phyloP scores from a whole-genome alignment of 2,797 vertebrate species.

The Borostomias antarcticus region DNA sequence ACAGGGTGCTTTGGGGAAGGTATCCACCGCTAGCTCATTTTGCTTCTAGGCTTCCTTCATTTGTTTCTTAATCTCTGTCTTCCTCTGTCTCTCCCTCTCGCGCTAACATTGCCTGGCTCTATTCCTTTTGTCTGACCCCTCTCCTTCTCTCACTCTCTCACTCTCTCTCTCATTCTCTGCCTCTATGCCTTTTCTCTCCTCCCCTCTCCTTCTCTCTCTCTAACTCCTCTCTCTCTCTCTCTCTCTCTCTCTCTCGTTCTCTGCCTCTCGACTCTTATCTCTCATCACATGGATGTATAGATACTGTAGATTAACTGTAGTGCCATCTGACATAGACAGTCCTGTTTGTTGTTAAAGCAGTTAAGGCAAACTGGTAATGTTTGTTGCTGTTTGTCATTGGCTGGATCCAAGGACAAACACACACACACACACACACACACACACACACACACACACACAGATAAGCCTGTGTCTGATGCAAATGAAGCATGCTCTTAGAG shows the following conservation, averaged over 20 bases:
- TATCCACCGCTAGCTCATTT: slow-evolving; percentile 11
- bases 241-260: slow-evolving; percentile 6
- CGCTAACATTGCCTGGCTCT: no score
- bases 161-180: slow-evolving; percentile 11
- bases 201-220: slow-evolving; percentile 2
- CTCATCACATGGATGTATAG: neutral
- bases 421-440: no score
- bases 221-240: slow-evolving; percentile 1
- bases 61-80: neutral
- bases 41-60: slow-evolving; percentile 1
- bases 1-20: slow-evolving; percentile 31
- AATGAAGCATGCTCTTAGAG: slow-evolving; percentile 38
- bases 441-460: slow-evolving; percentile 15
- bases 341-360: slow-evolving; percentile 40
- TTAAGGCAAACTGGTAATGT: slow-evolving; percentile 49
- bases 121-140: slow-evolving; percentile 3
- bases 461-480: slow-evolving; percentile 44
- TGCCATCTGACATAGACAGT: slow-evolving; percentile 30
- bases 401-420: slow-evolving; percentile 55
- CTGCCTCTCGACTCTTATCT: neutral
- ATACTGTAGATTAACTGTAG: slow-evolving; percentile 5
- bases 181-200: neutral
- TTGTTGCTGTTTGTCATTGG: slow-evolving; percentile 38
- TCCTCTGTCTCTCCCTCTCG: slow-evolving; percentile 19
- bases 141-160: slow-evolving; percentile 18